Base-by-base conservation (phyloP, 2,888 invertebrate genomes). In the Dicyrtomina minuta region DNA sequence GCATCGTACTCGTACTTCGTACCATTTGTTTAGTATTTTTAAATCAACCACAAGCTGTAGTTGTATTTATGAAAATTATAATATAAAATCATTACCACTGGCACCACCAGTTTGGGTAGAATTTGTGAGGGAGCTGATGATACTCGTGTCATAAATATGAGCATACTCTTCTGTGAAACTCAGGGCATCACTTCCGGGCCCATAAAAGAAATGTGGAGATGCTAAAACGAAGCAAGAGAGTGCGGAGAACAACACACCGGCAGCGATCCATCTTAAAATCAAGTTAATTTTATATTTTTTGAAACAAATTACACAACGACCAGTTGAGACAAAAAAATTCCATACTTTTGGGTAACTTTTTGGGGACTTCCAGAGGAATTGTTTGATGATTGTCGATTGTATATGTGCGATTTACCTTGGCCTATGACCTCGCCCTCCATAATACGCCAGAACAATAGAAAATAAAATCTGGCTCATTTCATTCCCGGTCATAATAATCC, bases 401-500 rank as follows among this genome's bases (percentile, higher is more conserved):
- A 6, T 22, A 24, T 8, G 20, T 24, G 8, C 5, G 12, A 53
- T 24, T 20, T 66, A 66, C 78, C 89, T 82, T 1, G 90, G 90
- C 71, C 89, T 84, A 82, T 89, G 89, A 49, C 89, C 88, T 79
- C 86, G 85, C 72, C 88, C 88, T 22, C 88, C 88, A 79, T 89
- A 89, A 79, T 89, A 89, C 72, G 88, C 87, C 70, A 90, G 80
- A 24, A 87, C 84, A 20, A 88, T 85, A 2, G 89, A 88, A 39
- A 88, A 86, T 75, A 89, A 83, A 68, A 89, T 83, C 80, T 88
- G 88, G 77, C 89, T 89, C 73, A 90, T 87, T 80, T 90, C 90
- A 80, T 90, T 90, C 39, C 90, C 90, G 70, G 89, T 87, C 59
- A 88, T 86, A 75, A 89, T 88, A 74, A 90, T 84, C 70, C 89